Evolutionary conservation across 2,888 invertebrate species (phyloP).

Genomic region (Candidula unifasciata): DNA sequence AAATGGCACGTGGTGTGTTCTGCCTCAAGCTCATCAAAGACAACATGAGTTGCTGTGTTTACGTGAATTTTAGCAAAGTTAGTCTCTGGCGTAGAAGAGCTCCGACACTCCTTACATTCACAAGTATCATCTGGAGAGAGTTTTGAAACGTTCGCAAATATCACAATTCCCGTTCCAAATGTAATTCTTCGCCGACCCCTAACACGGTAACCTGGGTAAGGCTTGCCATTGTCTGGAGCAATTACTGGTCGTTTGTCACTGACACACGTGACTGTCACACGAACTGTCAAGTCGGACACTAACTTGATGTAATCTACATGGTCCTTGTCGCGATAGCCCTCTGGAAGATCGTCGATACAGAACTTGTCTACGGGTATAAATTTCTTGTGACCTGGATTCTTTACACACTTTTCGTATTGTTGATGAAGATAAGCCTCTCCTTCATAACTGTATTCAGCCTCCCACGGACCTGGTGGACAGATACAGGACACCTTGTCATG

Average conservation of each 20-base stretch:
- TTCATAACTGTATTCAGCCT: background rate
- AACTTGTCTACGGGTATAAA: background rate
- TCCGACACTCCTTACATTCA: background rate
- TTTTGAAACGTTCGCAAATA: background rate
- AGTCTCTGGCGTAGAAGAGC: background rate
- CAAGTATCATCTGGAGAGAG: background rate
- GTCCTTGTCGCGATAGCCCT: background rate
- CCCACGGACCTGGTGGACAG: background rate
- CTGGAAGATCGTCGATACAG: background rate
- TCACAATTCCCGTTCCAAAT: background rate
- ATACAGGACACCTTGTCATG: no score
- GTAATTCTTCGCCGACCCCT: background rate
- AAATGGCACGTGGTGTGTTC: background rate
- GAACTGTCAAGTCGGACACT: slow-evolving; percentile 11
- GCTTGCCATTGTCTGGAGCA: background rate
- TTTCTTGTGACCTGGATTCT: slow-evolving; percentile 10
- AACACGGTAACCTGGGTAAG: background rate
- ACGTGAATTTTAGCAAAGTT: slow-evolving; percentile 7
- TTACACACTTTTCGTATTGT: background rate
- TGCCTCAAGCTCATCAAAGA: background rate
- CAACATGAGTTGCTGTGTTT: no score
- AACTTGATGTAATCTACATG: background rate
- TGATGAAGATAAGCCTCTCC: background rate
- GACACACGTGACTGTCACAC: background rate
- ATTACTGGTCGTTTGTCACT: background rate